A percentile compares a stretch with the other conserved stretches of the same genome.
Conservation (phyloP, 2,888 invertebrate species). For the Schizotus pectinicornis region DNA sequence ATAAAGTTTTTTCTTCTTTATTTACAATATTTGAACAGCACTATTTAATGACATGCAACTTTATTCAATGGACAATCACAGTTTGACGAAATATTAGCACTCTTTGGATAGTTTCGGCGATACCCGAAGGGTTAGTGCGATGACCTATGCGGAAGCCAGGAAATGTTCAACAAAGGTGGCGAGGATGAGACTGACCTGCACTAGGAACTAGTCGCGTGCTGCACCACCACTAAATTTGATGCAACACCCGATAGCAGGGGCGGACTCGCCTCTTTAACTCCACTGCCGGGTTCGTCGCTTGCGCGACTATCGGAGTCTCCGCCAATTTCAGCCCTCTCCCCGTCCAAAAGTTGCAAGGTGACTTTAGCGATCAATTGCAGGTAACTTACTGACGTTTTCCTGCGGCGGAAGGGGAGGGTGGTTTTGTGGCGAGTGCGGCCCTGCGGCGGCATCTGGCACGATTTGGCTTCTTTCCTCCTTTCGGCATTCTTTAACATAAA, state of each 20-base stretch:
- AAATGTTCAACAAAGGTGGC: conserved; percentile 42
- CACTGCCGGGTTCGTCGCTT: conserved; percentile 4
- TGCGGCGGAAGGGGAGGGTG: no score
- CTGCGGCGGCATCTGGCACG: conserved; percentile 43
- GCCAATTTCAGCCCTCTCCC: not conserved
- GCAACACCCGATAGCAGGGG: conserved; percentile 32
- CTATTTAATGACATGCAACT: no score
- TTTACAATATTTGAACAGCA: no score
- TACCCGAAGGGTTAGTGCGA: conserved; percentile 36
- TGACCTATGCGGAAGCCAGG: conserved; percentile 54
- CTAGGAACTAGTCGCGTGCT: conserved; percentile 51
- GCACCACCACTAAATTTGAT: conserved; percentile 44
- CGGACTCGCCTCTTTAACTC: conserved; percentile 6
- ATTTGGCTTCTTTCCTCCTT: conserved; percentile 40
- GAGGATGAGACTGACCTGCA: conserved; percentile 55
- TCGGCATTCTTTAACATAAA: conserved; percentile 52
- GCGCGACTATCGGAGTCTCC: conserved; percentile 18
- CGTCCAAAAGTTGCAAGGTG: not conserved
- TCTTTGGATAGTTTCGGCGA: no score
- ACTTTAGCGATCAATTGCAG: no score
- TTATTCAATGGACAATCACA: no score
- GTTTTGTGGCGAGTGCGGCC: conserved; percentile 14
- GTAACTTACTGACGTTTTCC: no score
- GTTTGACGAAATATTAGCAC: no score
- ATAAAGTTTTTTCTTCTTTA: no score